A percentile compares a stretch with the other conserved stretches of the same genome.
phyloP scores from a whole-genome alignment of 2,888 invertebrate species.

The Papilio demoleus region DNA sequence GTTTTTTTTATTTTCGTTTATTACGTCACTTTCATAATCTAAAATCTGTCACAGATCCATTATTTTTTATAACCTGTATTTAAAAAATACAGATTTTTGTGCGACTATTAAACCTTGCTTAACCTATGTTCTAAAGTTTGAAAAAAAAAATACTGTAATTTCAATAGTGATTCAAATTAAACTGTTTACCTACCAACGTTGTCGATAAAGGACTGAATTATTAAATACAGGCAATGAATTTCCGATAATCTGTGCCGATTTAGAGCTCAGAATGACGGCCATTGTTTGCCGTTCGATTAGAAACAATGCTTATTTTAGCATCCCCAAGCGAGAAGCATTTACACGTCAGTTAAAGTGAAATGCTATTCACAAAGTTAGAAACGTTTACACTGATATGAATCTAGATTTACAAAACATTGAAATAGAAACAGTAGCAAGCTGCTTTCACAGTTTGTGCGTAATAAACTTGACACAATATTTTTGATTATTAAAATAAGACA shows the following conservation, averaged over 20 bases:
- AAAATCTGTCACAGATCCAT: background rate
- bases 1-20: background rate
- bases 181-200: background rate
- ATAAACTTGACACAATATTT: background rate
- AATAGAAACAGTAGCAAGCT: background rate
- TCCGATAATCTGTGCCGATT: slow-evolving; percentile 23
- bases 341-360: slow-evolving; percentile 23
- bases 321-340: slow-evolving; percentile 22
- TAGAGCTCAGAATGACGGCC: slow-evolving; percentile 1
- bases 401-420: background rate
- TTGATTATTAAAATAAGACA: background rate
- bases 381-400: slow-evolving; percentile 12
- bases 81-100: too few species aligned
- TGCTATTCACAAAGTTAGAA: slow-evolving; percentile 15
- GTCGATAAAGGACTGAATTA: slow-evolving; percentile 1
- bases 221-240: slow-evolving; percentile 14
- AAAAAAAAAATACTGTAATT: too few species aligned
- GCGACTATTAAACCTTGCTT: too few species aligned
- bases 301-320: slow-evolving; percentile 26
- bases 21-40: background rate
- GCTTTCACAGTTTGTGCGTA: background rate
- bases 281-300: slow-evolving; percentile 26
- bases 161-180: background rate
- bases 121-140: too few species aligned
- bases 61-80: background rate